These are phyloP conservation scores for Ashinkailepas kermadecensis DNA, from an alignment of 2,888 invertebrate species.

Conservation along the genomic window DNA sequence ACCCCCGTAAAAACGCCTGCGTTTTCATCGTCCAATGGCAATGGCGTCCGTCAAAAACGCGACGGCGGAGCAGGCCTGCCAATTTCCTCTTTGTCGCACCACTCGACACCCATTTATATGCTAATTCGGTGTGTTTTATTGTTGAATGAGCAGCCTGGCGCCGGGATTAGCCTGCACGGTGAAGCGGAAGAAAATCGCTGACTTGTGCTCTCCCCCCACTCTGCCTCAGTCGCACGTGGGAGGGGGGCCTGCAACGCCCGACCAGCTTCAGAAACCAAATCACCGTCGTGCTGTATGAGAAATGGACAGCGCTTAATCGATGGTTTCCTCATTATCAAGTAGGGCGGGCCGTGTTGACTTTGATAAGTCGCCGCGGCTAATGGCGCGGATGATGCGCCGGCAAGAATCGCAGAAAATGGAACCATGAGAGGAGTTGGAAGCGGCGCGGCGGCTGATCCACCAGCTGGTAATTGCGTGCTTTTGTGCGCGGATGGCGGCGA, in stretches of 20 bases:
- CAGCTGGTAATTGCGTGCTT: not conserved
- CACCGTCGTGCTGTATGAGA: not conserved
- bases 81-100: constrained; percentile 10
- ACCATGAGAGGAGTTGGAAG: not conserved
- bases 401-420: not conserved
- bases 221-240: not conserved
- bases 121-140: constrained; percentile 17
- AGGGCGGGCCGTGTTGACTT: constrained; percentile 5
- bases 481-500: not conserved
- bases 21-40: not conserved
- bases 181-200: not conserved
- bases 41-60: not conserved
- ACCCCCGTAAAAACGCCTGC: not conserved
- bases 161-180: not conserved
- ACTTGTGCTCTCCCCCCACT: not conserved
- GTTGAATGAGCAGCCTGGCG: constrained; percentile 11
- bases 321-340: constrained; percentile 14
- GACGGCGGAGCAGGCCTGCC: not conserved
- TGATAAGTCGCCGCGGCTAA: constrained; percentile 4
- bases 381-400: not conserved
- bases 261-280: not conserved
- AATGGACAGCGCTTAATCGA: constrained; percentile 16
- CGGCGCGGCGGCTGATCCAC: not conserved
- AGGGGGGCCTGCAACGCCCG: not conserved
- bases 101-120: constrained; percentile 11